Evolutionary conservation across 2,113 vertebrate genomes (phyloP).

Genomic region (Haemorhous mexicanus): DNA sequence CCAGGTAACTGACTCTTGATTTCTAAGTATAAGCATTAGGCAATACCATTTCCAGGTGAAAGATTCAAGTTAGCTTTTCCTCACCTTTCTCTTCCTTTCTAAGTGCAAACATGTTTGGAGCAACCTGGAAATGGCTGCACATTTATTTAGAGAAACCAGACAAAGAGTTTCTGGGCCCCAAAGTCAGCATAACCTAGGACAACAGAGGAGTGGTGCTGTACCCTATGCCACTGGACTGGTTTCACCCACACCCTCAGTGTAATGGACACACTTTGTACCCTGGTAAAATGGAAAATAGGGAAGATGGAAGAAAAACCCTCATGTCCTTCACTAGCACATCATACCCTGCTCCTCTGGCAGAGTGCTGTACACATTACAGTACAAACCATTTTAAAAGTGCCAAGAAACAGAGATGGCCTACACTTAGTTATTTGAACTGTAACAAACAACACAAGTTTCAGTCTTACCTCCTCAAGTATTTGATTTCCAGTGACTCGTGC

Average conservation of each 20-base stretch:
- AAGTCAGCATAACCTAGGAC: background rate
- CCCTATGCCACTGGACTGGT: background rate
- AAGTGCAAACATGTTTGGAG: background rate
- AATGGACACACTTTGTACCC: background rate
- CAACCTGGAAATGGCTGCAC: background rate
- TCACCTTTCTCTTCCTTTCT: background rate
- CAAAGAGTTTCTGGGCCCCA: background rate
- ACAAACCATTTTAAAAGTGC: background rate
- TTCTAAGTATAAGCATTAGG: background rate
- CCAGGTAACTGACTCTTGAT: background rate
- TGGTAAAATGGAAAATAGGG: background rate
- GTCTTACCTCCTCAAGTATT: background rate
- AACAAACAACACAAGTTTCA: background rate
- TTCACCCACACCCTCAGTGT: background rate
- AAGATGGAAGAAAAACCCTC: background rate
- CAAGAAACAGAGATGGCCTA: background rate
- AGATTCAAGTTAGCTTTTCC: background rate
- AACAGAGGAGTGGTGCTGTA: background rate
- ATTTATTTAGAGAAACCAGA: background rate
- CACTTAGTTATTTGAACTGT: background rate
- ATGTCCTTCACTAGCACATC: background rate
- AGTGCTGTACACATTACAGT: background rate
- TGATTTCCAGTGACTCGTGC: background rate
- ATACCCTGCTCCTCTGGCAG: background rate
- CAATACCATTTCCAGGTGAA: background rate